These are phyloP conservation scores for Ptyas mucosa DNA, from an alignment of 2,113 vertebrate genomes.

Conservation along the genomic window DNA sequence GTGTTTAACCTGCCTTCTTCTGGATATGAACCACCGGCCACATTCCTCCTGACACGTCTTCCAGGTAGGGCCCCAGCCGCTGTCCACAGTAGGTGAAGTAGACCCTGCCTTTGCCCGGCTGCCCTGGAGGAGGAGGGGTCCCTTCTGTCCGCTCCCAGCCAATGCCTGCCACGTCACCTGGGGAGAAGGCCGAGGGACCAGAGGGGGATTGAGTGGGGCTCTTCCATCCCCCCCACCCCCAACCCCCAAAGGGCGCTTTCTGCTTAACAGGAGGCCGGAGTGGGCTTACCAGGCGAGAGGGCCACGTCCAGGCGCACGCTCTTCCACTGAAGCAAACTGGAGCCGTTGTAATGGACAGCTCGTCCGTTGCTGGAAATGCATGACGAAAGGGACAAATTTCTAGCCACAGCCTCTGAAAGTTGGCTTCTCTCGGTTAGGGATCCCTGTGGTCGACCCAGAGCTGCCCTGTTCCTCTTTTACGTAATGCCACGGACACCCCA, in stretches of 20 bases:
- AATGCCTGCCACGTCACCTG: constrained; percentile 92
- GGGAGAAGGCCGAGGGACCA: neutral
- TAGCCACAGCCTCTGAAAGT: neutral
- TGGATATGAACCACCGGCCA: constrained; percentile 99
- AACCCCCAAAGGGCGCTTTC: neutral
- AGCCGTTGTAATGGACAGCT: constrained; percentile 97
- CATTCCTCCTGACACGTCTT: constrained; percentile 97
- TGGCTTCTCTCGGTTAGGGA: neutral
- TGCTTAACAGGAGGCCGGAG: too few species aligned
- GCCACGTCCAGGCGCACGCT: constrained; percentile 94
- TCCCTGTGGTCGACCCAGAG: neutral
- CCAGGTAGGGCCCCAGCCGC: constrained; percentile 85
- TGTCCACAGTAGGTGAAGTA: constrained; percentile 97
- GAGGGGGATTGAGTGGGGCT: neutral
- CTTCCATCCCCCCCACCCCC: rapidly evolving
- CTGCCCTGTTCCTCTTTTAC: neutral
- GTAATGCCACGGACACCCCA: too few species aligned
- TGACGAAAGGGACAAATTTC: constrained; percentile 22
- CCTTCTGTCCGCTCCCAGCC: constrained; percentile 96
- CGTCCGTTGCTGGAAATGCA: constrained; percentile 83
- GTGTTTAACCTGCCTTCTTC: constrained; percentile 82
- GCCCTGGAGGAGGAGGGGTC: constrained; percentile 91
- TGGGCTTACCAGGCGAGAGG: constrained; percentile 86
- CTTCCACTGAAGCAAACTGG: constrained; percentile 98
- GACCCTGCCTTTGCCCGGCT: constrained; percentile 94